Base-by-base conservation (phyloP, 2,888 invertebrate species). In the Parnassius glacialis region DNA sequence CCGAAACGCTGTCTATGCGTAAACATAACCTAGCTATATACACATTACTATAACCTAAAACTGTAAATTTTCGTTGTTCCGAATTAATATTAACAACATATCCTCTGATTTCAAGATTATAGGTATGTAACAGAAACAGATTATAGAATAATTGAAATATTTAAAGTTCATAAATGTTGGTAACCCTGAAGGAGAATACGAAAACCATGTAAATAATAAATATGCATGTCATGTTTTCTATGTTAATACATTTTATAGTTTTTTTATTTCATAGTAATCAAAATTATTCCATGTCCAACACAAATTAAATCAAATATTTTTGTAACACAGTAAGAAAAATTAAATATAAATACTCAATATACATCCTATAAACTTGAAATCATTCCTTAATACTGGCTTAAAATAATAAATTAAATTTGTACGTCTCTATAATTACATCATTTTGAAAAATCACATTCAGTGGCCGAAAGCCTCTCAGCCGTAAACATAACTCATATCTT, bases 1-100 rank as follows among this genome's bases (percentile, higher is more conserved):
- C 71, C 75, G 74, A 73, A 78, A 78, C 80, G 78, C 75, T 75
- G 74, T 70, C 67, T 68, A 67, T 71, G 67, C 67, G 68, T 68
- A 70, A 69, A 48, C 69, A 74, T 61, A 62, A 62, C 60, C 25
- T 57, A 34, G 7, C 65, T 81, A 79, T 76, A 78, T 79, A 79
- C 74, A 75, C 58, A 68, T 53, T 54, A 47, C 52, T 57, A 52
- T 61, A 63, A 25, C 54, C 53, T 65, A 60, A 13, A 55, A 42
- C 25, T 47, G 20, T 34, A 51, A 53, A 20, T 45, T 12, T 52
- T 56, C 57, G n/a, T 55, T 61, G 50, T 56, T 61, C 25, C 52
- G 34, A 13, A 13, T 45, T 20, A 43, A 34, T 16, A 55, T 20
- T 16, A 47, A 52, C 44, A 63, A 55, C 55, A 50, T 52, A 54